Conservation (phyloP, 2,113 vertebrate species). For the Octodon degus region DNA sequence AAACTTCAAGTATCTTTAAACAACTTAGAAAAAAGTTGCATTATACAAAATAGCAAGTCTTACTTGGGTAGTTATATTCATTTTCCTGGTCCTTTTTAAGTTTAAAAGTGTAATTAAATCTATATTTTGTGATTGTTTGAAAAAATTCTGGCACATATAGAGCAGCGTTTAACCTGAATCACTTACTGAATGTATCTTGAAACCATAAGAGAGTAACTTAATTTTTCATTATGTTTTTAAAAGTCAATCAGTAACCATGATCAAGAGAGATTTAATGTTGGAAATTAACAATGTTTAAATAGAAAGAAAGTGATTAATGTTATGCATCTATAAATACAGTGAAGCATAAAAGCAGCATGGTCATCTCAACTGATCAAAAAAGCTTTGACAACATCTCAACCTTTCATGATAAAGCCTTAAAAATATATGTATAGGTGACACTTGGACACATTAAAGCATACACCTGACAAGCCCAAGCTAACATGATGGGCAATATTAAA, state of each 20-base stretch:
- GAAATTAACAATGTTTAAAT: neutral
- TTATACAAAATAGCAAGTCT: no score
- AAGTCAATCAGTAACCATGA: neutral
- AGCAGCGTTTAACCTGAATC: neutral
- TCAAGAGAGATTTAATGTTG: neutral
- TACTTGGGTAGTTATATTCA: no score
- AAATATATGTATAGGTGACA: neutral
- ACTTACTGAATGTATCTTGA: neutral
- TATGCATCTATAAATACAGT: neutral
- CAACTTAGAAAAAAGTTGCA: no score
- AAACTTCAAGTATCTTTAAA: slow-evolving; percentile 55
- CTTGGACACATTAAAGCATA: neutral
- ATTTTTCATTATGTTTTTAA: neutral
- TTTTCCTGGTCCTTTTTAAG: no score
- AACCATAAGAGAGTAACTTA: neutral
- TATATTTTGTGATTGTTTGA: slow-evolving; percentile 50
- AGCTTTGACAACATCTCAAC: neutral
- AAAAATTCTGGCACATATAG: neutral
- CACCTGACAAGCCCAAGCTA: neutral
- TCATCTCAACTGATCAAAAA: neutral
- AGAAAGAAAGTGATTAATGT: neutral
- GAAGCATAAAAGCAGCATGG: neutral
- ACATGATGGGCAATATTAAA: neutral
- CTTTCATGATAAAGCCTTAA: neutral
- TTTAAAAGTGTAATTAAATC: no score